Conservation (phyloP, 2,113 vertebrate species). For the Trochalopteron elliotii region DNA sequence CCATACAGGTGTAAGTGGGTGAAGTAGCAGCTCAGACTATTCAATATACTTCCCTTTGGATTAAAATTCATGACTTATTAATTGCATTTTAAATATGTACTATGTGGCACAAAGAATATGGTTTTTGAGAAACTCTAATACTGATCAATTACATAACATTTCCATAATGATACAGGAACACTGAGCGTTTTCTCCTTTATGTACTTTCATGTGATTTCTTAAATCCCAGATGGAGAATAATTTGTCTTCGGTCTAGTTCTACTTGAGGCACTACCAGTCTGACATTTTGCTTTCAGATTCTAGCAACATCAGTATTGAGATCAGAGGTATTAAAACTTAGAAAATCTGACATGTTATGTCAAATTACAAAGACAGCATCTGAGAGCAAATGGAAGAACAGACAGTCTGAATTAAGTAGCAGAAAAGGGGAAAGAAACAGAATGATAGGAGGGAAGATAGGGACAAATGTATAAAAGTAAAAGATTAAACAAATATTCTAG, state of each 20-base stretch:
- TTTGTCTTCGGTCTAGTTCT: conserved; percentile 18
- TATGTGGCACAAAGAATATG: neutral
- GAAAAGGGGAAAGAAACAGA: neutral
- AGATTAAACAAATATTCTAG: neutral
- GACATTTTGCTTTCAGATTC: conserved; percentile 40
- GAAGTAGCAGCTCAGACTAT: neutral
- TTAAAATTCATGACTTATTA: neutral
- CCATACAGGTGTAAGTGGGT: neutral
- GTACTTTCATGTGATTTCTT: neutral
- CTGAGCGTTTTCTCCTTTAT: neutral
- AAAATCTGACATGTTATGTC: conserved; percentile 2
- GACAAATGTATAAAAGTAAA: neutral
- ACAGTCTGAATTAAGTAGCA: conserved; percentile 6
- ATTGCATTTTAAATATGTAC: neutral
- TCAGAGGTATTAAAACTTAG: conserved; percentile 15
- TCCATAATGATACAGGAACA: neutral
- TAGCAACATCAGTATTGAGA: conserved; percentile 30
- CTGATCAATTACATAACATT: neutral
- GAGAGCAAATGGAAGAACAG: conserved; percentile 35
- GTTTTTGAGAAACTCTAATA: neutral
- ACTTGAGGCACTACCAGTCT: conserved; percentile 1
- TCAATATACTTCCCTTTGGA: neutral
- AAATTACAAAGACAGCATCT: conserved; percentile 21
- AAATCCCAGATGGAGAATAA: conserved; percentile 28
- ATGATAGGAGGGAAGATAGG: neutral